These are phyloP conservation scores for Ceraclea dissimilis DNA, from an alignment of 2,888 invertebrate genomes.

Conservation along the genomic window DNA sequence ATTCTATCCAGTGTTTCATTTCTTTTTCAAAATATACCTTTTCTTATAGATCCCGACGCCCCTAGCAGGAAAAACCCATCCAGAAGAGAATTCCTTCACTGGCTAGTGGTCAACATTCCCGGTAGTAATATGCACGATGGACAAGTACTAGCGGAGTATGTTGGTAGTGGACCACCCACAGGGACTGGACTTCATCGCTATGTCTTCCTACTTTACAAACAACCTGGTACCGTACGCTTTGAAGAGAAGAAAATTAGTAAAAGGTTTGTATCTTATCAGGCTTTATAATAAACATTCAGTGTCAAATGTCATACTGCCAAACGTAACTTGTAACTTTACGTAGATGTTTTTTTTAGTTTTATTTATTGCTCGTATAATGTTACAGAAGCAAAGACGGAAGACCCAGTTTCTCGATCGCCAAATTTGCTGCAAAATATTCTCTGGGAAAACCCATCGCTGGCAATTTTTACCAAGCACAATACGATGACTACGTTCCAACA, in stretches of 20 bases:
- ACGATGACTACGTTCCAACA: constrained; percentile 39
- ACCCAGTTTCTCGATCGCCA: constrained; percentile 37
- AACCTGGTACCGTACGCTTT: constrained; percentile 46
- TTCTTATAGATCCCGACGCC: constrained; percentile 32
- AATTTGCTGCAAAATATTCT: constrained; percentile 35
- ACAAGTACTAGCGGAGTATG: constrained; percentile 34
- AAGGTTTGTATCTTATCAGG: constrained; percentile 34
- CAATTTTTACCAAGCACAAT: constrained; percentile 33
- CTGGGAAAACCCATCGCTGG: constrained; percentile 36
- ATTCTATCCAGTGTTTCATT: too few species aligned
- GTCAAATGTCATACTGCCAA: not conserved
- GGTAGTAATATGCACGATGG: constrained; percentile 35
- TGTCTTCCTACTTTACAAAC: constrained; percentile 35
- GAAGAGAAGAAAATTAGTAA: constrained; percentile 48
- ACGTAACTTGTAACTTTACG: not conserved
- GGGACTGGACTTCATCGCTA: constrained; percentile 33
- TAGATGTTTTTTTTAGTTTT: not conserved
- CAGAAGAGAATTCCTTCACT: constrained; percentile 35
- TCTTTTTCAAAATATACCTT: too few species aligned
- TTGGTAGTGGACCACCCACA: constrained; percentile 35
- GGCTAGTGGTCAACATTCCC: constrained; percentile 37
- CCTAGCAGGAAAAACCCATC: constrained; percentile 31
- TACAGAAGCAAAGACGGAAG: constrained; percentile 40
- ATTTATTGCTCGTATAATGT: constrained; percentile 17
- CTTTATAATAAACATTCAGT: not conserved